Evolutionary conservation across 2,113 vertebrate genomes (phyloP).

Genomic region (Gallinago paraguaiae): DNA sequence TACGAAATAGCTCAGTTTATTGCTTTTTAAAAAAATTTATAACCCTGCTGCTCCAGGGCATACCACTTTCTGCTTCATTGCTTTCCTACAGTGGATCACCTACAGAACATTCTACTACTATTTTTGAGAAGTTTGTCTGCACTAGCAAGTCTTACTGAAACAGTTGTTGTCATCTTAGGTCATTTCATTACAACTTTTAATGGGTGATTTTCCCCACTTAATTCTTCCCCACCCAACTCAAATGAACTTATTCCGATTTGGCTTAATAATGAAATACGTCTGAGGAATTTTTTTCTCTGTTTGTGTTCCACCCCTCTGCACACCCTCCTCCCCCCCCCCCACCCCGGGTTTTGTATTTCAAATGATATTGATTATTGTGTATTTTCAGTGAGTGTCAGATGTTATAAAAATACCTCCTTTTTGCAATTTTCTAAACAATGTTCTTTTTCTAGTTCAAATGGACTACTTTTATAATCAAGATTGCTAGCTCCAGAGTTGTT

Average conservation of each 20-base stretch:
- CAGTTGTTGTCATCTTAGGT: not conserved
- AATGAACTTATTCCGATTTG: not conserved
- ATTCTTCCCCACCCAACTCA: not conserved
- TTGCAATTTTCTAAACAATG: not conserved
- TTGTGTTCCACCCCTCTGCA: no score
- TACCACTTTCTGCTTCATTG: not conserved
- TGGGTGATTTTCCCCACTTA: not conserved
- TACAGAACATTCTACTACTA: not conserved
- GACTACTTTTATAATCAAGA: not conserved
- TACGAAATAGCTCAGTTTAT: not conserved
- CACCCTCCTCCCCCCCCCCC: fast-evolving
- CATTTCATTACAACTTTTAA: not conserved
- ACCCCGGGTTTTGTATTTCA: not conserved
- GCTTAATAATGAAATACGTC: not conserved
- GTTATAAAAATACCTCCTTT: not conserved
- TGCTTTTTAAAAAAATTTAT: not conserved
- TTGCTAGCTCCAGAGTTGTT: not conserved
- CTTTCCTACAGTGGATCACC: not conserved
- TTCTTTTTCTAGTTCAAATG: not conserved
- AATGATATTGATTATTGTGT: not conserved
- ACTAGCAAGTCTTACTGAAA: not conserved
- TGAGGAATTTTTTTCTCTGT: not conserved
- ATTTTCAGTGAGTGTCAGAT: not conserved
- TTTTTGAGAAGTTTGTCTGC: not conserved
- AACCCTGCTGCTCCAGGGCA: not conserved